Conservation (phyloP, 2,113 vertebrate species). For the Cryptomyrus ogoouensis region DNA sequence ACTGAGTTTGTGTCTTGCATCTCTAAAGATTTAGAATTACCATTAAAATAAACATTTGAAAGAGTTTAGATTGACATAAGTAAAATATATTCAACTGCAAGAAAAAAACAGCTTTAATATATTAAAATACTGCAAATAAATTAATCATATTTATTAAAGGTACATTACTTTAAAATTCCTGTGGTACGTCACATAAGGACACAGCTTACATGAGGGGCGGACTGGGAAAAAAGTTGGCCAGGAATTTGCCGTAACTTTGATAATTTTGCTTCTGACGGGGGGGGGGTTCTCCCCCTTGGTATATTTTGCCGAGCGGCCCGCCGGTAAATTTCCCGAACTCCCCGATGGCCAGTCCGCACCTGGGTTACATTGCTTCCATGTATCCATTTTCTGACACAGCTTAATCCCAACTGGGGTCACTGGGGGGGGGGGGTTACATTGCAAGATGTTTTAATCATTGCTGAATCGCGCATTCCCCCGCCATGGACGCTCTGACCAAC, state of each 20-base stretch:
- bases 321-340: neutral
- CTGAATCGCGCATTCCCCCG: neutral
- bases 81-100: conserved; percentile 41
- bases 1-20: conserved; percentile 35
- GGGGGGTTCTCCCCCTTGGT: neutral
- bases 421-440: neutral
- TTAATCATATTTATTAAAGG: conserved; percentile 37
- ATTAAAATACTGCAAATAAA: conserved; percentile 38
- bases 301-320: neutral
- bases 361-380: neutral
- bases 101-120: conserved; percentile 41
- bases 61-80: conserved; percentile 27
- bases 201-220: neutral
- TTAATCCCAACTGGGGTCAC: too few relatives aligned
- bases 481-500: neutral
- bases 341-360: neutral
- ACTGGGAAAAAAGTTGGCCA: neutral
- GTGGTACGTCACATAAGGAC: conserved; percentile 25
- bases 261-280: neutral
- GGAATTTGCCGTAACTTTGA: neutral
- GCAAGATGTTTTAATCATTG: neutral
- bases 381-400: too few relatives aligned
- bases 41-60: conserved; percentile 36
- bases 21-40: conserved; percentile 53
- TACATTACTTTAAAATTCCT: conserved; percentile 28